A percentile compares a stretch with the other conserved stretches of the same genome.
Evolutionary conservation across 2,888 invertebrate species (phyloP).

Genomic region (Operophtera brumata): DNA sequence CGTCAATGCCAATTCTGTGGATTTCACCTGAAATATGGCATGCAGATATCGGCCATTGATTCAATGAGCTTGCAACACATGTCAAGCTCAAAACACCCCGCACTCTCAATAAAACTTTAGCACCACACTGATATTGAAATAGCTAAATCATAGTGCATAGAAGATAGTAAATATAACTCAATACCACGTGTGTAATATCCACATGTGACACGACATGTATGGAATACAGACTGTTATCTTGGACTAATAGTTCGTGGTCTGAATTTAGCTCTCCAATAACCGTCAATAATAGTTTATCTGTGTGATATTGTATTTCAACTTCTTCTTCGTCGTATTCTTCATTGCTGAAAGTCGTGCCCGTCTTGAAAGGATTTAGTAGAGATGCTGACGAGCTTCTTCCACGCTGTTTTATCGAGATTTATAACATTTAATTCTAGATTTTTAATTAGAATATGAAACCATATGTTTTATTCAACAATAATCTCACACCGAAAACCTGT

Average conservation of each 20-base stretch:
- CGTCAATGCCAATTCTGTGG: too few species aligned
- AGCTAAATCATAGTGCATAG: constrained; percentile 59
- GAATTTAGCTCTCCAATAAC: constrained; percentile 16
- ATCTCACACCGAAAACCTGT: too few species aligned
- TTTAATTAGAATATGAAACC: too few species aligned
- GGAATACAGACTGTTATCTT: constrained; percentile 23
- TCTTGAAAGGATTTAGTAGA: too few species aligned
- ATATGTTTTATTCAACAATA: too few species aligned
- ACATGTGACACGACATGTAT: constrained; percentile 19
- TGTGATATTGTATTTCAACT: constrained; percentile 4
- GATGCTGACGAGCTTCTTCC: too few species aligned
- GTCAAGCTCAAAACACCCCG: constrained; percentile 24
- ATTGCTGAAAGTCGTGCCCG: too few species aligned
- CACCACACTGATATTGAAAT: constrained; percentile 66
- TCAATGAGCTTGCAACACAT: constrained; percentile 31
- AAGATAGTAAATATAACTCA: constrained; percentile 21
- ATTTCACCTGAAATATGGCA: background rate
- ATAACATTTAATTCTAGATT: too few species aligned
- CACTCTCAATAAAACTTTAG: constrained; percentile 69
- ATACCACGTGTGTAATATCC: constrained; percentile 23
- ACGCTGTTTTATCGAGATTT: too few species aligned
- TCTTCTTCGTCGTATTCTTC: too few species aligned
- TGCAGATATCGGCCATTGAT: constrained; percentile 10
- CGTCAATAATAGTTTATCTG: background rate
- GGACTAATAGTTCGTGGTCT: constrained; percentile 16